phyloP scores from a whole-genome alignment of 2,113 vertebrate genomes.

The Atlantisia rogersi region DNA sequence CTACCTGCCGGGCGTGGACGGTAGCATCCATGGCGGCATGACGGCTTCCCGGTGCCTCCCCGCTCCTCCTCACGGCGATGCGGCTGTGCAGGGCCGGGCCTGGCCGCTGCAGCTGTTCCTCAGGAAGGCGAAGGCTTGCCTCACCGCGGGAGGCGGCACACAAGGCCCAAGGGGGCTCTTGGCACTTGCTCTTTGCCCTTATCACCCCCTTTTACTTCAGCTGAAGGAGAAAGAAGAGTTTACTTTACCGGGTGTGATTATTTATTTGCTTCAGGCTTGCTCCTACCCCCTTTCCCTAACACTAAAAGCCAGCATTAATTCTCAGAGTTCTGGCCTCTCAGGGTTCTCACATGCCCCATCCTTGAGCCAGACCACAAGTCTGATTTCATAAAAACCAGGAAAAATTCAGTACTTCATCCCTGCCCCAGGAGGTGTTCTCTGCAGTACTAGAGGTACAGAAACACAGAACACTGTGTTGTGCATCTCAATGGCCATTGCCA shows the following conservation, averaged over 20 bases:
- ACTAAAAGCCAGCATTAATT: fast-evolving
- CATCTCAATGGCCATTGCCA: too few relatives aligned
- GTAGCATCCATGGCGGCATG: not conserved
- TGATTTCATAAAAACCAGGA: not conserved
- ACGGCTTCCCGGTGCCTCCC: not conserved
- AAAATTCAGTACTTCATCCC: not conserved
- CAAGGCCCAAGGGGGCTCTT: fast-evolving
- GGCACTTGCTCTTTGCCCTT: too few relatives aligned
- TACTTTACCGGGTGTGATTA: fast-evolving
- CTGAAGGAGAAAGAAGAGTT: not conserved
- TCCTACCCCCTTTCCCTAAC: fast-evolving
- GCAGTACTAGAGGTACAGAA: too few relatives aligned
- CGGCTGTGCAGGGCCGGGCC: too few relatives aligned
- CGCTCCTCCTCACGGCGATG: not conserved
- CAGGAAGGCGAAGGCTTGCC: not conserved
- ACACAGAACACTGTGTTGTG: too few relatives aligned
- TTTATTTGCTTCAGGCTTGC: not conserved
- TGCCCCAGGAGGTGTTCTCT: too few relatives aligned
- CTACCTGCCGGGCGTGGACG: not conserved
- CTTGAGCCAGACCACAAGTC: not conserved
- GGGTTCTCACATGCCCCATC: not conserved
- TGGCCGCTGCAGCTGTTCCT: too few relatives aligned
- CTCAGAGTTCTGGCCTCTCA: not conserved
- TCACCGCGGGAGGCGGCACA: too few relatives aligned
- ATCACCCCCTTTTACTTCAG: not conserved